Evolutionary conservation across 2,113 vertebrate genomes (phyloP).

Genomic region (Puffinus mauretanicus): DNA sequence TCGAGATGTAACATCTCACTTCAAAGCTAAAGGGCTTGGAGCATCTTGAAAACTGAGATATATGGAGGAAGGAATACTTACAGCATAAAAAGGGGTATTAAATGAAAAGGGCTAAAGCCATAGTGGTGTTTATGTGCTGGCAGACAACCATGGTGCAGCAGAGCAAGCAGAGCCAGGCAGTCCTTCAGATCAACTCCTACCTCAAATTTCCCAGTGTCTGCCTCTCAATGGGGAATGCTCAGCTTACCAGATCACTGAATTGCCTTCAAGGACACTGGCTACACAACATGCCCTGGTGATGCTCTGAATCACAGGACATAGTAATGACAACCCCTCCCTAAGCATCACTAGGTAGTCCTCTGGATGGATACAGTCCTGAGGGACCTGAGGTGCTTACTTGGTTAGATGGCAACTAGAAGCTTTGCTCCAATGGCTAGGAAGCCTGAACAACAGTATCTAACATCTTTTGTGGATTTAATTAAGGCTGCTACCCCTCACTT

Average conservation of each 20-base stretch:
- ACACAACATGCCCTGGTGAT: not conserved
- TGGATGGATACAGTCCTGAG: not conserved
- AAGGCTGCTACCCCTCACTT: not conserved
- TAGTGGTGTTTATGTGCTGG: not conserved
- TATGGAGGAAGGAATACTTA: not conserved
- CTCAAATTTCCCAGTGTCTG: not conserved
- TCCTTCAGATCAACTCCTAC: not conserved
- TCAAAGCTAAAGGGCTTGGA: not conserved
- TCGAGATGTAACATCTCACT: not conserved
- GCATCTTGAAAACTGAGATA: not conserved
- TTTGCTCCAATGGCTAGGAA: not conserved
- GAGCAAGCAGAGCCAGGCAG: not conserved
- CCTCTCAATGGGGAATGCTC: fast-evolving
- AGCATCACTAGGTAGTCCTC: no score
- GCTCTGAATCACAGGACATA: not conserved
- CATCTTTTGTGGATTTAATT: not conserved
- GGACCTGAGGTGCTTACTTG: not conserved
- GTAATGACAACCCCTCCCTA: not conserved
- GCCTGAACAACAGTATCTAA: not conserved
- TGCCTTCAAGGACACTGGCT: not conserved
- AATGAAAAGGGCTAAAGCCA: not conserved
- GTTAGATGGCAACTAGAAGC: not conserved
- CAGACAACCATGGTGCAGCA: not conserved
- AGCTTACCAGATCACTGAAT: not conserved
- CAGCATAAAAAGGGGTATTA: not conserved